These are phyloP conservation scores for Lucilia cuprina DNA, from an alignment of 1,140 invertebrate genomes.

Conservation along the genomic window DNA sequence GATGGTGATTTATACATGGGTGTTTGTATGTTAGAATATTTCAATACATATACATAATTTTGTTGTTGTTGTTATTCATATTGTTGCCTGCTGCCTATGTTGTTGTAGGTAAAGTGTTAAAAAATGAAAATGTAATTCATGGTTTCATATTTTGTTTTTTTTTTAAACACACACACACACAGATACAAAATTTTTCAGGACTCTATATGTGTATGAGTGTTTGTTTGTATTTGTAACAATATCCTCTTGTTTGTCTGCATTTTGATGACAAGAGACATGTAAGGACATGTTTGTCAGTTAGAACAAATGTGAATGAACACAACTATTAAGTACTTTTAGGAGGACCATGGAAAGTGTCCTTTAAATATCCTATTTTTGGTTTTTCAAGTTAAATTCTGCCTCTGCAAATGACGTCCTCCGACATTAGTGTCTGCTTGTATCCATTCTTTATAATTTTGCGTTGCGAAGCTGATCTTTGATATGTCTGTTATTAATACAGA, in stretches of 20 bases:
- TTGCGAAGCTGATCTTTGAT: too few relatives aligned
- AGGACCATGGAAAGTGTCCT: too few relatives aligned
- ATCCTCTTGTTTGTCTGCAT: slow-evolving; percentile 3
- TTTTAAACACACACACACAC: neutral
- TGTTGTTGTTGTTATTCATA: neutral
- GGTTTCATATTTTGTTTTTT: neutral
- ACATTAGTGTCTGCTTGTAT: too few relatives aligned
- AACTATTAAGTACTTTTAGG: neutral
- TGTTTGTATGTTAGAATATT: too few relatives aligned
- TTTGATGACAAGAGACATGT: slow-evolving; percentile 7
- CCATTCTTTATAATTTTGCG: too few relatives aligned
- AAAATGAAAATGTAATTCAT: slow-evolving; percentile 6
- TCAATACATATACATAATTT: too few relatives aligned
- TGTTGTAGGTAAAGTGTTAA: slow-evolving; percentile 6
- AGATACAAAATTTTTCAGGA: neutral
- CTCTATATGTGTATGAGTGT: neutral
- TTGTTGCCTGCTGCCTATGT: neutral
- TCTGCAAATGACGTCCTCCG: too few relatives aligned
- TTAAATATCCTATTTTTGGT: too few relatives aligned
- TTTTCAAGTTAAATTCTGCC: too few relatives aligned
- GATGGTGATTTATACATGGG: neutral
- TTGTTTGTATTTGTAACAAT: neutral
- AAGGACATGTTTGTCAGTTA: neutral
- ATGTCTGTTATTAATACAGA: too few relatives aligned
- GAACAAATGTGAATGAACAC: slow-evolving; percentile 10